These are phyloP conservation scores for Tragopan temminckii DNA, from an alignment of 2,797 vertebrate species.

Conservation along the genomic window DNA sequence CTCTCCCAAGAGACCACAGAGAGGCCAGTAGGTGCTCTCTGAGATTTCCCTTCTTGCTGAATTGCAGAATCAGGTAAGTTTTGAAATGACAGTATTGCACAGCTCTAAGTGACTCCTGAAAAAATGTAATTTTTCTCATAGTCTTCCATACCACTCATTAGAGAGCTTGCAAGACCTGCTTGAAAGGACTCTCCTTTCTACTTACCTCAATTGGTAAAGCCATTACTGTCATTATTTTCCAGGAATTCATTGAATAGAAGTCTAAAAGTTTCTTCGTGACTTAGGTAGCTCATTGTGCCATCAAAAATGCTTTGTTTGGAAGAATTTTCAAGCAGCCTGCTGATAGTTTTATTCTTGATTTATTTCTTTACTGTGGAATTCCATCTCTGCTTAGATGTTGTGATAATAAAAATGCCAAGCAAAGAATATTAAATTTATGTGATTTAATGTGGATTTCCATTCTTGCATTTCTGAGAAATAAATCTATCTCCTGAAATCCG, in stretches of 20 bases:
- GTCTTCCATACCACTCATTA: not conserved
- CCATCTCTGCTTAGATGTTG: slow-evolving; percentile 38
- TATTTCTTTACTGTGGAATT: slow-evolving; percentile 43
- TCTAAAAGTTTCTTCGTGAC: slow-evolving; percentile 43
- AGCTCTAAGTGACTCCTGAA: not conserved
- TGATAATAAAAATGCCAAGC: slow-evolving; percentile 48
- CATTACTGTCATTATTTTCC: slow-evolving; percentile 36
- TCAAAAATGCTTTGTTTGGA: slow-evolving; percentile 37
- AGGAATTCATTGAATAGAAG: not conserved
- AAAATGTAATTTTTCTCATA: not conserved
- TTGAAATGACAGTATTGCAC: not conserved
- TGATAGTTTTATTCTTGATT: slow-evolving; percentile 56
- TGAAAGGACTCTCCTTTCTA: slow-evolving; percentile 10
- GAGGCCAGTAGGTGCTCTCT: not conserved
- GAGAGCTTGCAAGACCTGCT: not conserved
- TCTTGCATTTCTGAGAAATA: slow-evolving; percentile 24
- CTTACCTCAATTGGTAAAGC: slow-evolving; percentile 1
- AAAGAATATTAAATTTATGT: slow-evolving; percentile 41
- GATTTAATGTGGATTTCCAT: slow-evolving; percentile 41
- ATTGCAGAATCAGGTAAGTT: not conserved
- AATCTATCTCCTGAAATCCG: slow-evolving; percentile 25
- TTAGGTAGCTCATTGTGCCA: slow-evolving; percentile 24
- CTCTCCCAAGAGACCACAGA: not conserved
- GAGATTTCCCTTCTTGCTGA: not conserved
- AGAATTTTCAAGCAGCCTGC: slow-evolving; percentile 41